A percentile compares a stretch with the other conserved stretches of the same genome.
These are phyloP conservation scores for Stegostoma tigrinum DNA, from an alignment of 2,113 vertebrate species.

Conservation along the genomic window DNA sequence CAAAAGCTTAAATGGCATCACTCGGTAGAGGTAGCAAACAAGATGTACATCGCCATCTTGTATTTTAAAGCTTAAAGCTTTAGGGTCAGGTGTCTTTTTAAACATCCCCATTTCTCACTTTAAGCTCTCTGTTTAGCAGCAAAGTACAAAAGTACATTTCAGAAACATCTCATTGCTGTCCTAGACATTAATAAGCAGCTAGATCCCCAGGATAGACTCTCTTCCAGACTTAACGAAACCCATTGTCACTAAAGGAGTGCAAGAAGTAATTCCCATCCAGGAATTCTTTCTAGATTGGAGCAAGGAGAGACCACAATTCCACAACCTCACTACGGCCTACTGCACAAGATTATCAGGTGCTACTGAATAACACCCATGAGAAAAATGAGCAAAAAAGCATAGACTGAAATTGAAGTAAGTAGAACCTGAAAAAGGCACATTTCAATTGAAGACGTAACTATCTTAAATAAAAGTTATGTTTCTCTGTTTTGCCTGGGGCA, in stretches of 20 bases:
- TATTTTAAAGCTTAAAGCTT: neutral
- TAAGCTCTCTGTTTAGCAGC: neutral
- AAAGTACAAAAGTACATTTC: too few species aligned
- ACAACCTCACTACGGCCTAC: neutral
- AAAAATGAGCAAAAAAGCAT: neutral
- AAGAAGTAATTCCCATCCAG: neutral
- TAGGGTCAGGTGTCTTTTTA: neutral
- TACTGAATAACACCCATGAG: neutral
- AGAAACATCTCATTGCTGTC: too few species aligned
- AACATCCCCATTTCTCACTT: neutral
- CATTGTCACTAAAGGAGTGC: neutral
- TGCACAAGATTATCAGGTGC: neutral
- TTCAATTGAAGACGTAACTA: neutral
- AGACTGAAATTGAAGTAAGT: neutral
- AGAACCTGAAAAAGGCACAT: neutral
- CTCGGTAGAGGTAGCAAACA: neutral
- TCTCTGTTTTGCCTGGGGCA: neutral
- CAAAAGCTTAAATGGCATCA: neutral
- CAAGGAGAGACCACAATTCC: neutral
- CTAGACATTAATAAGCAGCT: neutral
- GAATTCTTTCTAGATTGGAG: neutral
- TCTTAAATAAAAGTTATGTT: neutral
- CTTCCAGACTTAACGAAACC: neutral
- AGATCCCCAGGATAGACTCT: neutral
- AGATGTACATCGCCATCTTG: neutral